Evolutionary conservation across 2,797 vertebrate species (phyloP).

Genomic region (Sebastes melanostomus): DNA sequence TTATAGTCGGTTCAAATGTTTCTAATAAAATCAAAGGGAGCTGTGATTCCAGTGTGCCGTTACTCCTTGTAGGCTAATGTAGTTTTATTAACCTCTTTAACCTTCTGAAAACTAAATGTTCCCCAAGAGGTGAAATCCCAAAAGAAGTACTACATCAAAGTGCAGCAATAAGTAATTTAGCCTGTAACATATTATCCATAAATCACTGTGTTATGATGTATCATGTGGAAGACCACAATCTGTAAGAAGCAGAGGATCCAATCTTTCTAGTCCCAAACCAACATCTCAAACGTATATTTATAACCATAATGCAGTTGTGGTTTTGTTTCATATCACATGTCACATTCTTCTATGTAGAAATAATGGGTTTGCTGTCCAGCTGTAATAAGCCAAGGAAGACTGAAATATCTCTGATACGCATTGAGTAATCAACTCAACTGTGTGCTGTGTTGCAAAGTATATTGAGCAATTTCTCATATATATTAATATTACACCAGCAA

Average conservation of each 20-base stretch:
- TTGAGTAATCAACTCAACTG: neutral
- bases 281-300: neutral
- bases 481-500: neutral
- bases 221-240: neutral
- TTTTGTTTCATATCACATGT: neutral
- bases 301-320: neutral
- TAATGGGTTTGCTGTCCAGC: neutral
- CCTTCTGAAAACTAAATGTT: neutral
- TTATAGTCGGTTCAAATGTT: too few species aligned
- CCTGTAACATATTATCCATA: neutral
- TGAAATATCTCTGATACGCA: neutral
- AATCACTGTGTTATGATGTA: neutral
- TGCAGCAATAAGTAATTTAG: neutral
- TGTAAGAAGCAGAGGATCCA: neutral
- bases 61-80: neutral
- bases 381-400: neutral
- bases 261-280: neutral
- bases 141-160: neutral
- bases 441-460: neutral
- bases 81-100: neutral
- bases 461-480: neutral
- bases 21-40: too few species aligned
- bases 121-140: neutral
- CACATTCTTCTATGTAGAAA: constrained; percentile 1
- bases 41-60: neutral